Evolutionary conservation across 2,888 invertebrate species (phyloP).

Genomic region (Agelastica alni): DNA sequence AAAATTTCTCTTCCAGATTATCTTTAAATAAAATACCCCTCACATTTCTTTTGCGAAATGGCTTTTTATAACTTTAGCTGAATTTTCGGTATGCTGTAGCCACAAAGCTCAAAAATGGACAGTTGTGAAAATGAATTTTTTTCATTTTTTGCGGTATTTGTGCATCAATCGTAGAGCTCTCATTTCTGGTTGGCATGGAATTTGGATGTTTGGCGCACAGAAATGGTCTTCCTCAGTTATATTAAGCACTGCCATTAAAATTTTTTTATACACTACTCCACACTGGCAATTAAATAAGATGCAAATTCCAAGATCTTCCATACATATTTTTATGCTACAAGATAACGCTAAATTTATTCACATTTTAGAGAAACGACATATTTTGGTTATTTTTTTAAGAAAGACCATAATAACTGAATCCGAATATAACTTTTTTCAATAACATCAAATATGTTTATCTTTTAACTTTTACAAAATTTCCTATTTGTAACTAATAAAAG

Average conservation of each 20-base stretch:
- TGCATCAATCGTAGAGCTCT: conserved; percentile 3
- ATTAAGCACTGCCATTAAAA: not conserved
- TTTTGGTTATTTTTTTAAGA: not conserved
- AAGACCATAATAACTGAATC: not conserved
- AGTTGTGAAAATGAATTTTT: not conserved
- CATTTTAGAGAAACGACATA: not conserved
- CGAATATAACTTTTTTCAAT: not conserved
- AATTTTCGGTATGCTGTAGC: not conserved
- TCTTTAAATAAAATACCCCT: not conserved
- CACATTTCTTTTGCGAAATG: conserved; percentile 2
- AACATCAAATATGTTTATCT: not conserved
- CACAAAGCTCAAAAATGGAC: conserved; percentile 4
- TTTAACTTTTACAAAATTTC: too few relatives aligned
- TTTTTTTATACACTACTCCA: conserved; percentile 1
- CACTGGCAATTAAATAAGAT: not conserved
- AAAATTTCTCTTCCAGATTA: too few relatives aligned
- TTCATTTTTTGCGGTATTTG: conserved; percentile 1
- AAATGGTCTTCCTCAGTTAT: not conserved
- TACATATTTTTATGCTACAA: not conserved
- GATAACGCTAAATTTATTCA: not conserved
- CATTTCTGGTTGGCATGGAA: conserved; percentile 1
- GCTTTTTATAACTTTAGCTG: conserved; percentile 1
- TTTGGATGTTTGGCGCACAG: conserved; percentile 1
- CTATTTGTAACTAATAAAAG: too few relatives aligned
- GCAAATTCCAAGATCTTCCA: conserved; percentile 1